phyloP scores from a whole-genome alignment of 2,888 invertebrate species.

The Caenorhabditis macrosperma region DNA sequence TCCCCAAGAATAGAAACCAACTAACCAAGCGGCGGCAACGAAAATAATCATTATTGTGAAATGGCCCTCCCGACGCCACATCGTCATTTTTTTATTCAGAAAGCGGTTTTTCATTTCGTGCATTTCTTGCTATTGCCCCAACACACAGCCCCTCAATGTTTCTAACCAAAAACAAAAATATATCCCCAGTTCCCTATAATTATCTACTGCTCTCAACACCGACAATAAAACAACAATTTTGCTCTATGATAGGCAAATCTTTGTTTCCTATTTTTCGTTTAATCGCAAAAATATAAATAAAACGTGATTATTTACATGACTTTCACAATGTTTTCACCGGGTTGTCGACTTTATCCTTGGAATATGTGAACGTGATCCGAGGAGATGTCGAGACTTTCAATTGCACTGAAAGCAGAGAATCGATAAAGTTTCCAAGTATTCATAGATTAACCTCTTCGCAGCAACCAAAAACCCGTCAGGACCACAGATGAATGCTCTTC shows the following conservation, averaged over 20 bases:
- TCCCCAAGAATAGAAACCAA: constrained; percentile 63
- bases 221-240: neutral
- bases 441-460: too few relatives aligned
- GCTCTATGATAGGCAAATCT: constrained; percentile 2
- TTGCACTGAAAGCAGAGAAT: too few relatives aligned
- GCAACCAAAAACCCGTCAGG: constrained; percentile 54
- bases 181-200: neutral
- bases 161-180: constrained; percentile 3
- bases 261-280: neutral
- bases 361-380: constrained; percentile 47
- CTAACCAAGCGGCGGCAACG: too few relatives aligned
- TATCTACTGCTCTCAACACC: neutral
- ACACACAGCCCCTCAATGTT: neutral
- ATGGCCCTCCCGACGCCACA: neutral
- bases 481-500: constrained; percentile 55
- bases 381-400: constrained; percentile 36
- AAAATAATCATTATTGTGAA: neutral
- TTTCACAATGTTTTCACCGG: neutral
- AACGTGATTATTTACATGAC: constrained; percentile 19
- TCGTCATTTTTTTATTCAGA: neutral
- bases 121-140: constrained; percentile 51
- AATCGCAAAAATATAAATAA: constrained; percentile 7
- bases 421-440: too few relatives aligned
- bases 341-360: constrained; percentile 22
- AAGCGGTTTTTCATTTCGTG: constrained; percentile 29